Conservation (phyloP, 2,797 vertebrate species). For the Thunnus albacares region DNA sequence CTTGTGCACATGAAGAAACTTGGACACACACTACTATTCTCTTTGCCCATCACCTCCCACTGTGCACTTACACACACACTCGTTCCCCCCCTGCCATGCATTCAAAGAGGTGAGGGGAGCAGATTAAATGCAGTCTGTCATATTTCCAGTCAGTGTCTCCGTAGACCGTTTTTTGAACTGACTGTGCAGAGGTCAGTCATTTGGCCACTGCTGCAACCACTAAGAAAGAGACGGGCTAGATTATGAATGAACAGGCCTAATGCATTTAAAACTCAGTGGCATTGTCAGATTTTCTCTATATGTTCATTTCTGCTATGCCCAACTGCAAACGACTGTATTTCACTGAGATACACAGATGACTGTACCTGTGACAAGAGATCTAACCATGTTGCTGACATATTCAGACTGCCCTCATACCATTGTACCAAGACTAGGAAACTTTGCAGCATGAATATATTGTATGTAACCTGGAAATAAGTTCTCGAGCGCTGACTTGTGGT, state of each 20-base stretch:
- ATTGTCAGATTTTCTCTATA: neutral
- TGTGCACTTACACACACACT: neutral
- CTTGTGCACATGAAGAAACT: neutral
- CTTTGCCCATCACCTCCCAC: constrained; percentile 18
- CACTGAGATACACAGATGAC: neutral
- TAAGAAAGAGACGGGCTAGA: neutral
- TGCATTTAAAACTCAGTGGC: constrained; percentile 14
- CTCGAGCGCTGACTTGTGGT: neutral
- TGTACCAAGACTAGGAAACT: neutral
- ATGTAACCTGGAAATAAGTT: neutral
- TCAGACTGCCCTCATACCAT: neutral
- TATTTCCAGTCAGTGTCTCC: constrained; percentile 33
- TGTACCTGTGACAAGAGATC: neutral
- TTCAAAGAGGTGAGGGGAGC: constrained; percentile 29
- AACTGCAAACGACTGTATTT: neutral
- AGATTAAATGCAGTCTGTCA: constrained; percentile 38
- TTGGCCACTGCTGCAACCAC: constrained; percentile 3
- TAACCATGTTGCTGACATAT: neutral
- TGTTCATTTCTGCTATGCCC: neutral
- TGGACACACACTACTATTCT: constrained; percentile 16
- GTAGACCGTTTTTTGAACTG: constrained; percentile 18
- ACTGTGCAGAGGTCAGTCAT: constrained; percentile 47
- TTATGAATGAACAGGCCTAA: constrained; percentile 14
- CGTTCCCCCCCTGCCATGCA: neutral
- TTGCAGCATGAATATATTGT: neutral